phyloP scores from a whole-genome alignment of 2,113 vertebrate genomes.

The pig (Sus scrofa) region T2T-Sscrofa CM000824.6:183994501-183995000 shows the following conservation, averaged over 20 bases:
- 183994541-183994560: background rate
- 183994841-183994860: constrained; percentile 32
- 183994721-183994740: background rate
- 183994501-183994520: background rate
- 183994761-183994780: background rate
- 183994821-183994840: constrained; percentile 52
- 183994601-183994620: background rate
- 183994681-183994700: constrained; percentile 25
- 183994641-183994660: background rate
- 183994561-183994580: constrained; percentile 55
- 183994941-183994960: background rate
- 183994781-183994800: background rate
- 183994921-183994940: background rate
- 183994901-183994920: background rate
- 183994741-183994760: background rate
- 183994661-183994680: background rate
- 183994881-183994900: constrained; percentile 29
- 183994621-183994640: constrained; percentile 39
- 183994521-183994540: background rate
- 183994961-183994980: background rate
- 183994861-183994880: constrained; percentile 47
- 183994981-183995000: background rate
- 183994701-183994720: constrained; percentile 35
- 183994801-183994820: constrained; percentile 55
- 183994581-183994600: background rate